Base-by-base conservation (phyloP, 1,140 invertebrate genomes). In the Oreohelix idahoensis region DNA sequence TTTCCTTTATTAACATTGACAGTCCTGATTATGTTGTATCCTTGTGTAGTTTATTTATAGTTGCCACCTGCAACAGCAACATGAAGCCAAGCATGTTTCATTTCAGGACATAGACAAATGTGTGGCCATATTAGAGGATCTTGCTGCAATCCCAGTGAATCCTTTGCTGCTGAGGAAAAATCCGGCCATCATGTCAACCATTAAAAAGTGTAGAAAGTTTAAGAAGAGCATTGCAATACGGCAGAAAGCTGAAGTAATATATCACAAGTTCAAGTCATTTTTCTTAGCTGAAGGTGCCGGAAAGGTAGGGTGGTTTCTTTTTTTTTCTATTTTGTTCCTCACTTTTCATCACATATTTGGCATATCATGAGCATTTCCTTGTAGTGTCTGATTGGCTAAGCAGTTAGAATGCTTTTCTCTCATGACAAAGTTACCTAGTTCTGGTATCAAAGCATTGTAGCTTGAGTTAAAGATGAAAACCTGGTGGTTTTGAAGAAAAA, bases 111-210 rank as follows among this genome's bases (percentile, higher is more conserved):
- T 91, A 51, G 89, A 92, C 73, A 91, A 94, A 81, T 95, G 94
- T 88, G 92, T 96, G 49, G 92, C 94, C 63, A 90, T 93, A 0
- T 94, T 96, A 93, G 94, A 95, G 81, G 94, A 94, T 84, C 91
- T 95, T 71, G 91, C 95, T 88, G 93, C 94, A 20, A 90, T 97
- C 69, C 93, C 95, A 26, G 91, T 97, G 17, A 95, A 95, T 83
- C 94, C 95, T 32, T 88, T 97, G 2, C 96, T 97, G 95, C 91
- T 98, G 39, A 95, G 97, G 87, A 97, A 97, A 87, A 96, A 97
- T 93, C 95, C 96, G 0, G 94, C 95, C 79, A 95, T 96, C 82
- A 94, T 97, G 78, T 95, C 96, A 88, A 97, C 93, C 51, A 92
- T 94, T 39, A 91, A 92, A 88, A 94, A 93, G 92, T 90, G 91